phyloP scores from a whole-genome alignment of 2,888 invertebrate species.

The Malachius bipustulatus region DNA sequence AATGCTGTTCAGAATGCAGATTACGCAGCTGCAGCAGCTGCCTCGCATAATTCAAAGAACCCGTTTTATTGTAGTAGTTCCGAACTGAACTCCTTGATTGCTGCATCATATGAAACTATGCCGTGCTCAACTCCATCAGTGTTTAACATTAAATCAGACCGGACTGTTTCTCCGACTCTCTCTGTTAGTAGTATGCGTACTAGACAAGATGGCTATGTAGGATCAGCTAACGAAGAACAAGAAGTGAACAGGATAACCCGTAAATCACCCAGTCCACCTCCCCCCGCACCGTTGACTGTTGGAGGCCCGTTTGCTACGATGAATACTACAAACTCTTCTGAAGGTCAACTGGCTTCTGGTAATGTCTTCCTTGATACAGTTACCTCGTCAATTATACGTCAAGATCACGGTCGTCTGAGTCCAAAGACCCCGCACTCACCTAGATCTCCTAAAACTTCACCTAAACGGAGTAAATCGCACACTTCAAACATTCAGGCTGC shows the following conservation, averaged over 20 bases:
- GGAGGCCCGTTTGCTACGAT: constrained; percentile 38
- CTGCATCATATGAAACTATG: constrained; percentile 40
- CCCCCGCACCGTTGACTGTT: constrained; percentile 66
- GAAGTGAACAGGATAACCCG: constrained; percentile 10
- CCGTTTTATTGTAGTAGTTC: constrained; percentile 35
- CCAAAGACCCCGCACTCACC: constrained; percentile 53
- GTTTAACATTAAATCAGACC: constrained; percentile 41
- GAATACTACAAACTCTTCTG: constrained; percentile 16
- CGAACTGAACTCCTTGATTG: constrained; percentile 39
- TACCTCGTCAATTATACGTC: constrained; percentile 31
- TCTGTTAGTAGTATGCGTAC: constrained; percentile 55
- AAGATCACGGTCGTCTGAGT: constrained; percentile 43
- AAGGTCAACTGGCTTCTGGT: constrained; percentile 30
- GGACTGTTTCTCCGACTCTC: constrained; percentile 48
- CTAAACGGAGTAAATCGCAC: constrained; percentile 51
- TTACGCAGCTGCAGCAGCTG: constrained; percentile 37
- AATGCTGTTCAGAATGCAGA: constrained; percentile 55
- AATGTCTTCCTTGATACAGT: constrained; percentile 38
- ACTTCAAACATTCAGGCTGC: constrained; percentile 52
- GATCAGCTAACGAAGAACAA: constrained; percentile 25
- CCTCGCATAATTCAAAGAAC: constrained; percentile 31
- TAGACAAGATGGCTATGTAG: constrained; percentile 49
- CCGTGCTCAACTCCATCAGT: constrained; percentile 42
- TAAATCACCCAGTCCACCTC: constrained; percentile 61
- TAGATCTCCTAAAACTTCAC: constrained; percentile 60